Conservation (phyloP, 2,888 invertebrate species). For the Linhomoeus sp. region DNA sequence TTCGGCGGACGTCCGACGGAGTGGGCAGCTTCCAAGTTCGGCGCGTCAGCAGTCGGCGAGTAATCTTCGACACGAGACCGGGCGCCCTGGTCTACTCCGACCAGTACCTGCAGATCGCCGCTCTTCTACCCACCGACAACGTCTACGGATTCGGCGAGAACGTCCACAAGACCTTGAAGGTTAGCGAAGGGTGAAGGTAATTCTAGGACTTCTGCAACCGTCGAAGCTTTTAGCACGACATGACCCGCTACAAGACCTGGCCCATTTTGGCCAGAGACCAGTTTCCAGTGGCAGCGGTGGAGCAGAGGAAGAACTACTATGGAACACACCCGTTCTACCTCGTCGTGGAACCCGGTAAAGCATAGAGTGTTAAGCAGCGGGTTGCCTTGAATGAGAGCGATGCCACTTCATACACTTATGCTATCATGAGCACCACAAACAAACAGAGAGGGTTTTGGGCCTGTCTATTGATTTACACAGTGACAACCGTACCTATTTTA, state of each 20-base stretch:
- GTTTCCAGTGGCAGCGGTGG: conserved; percentile 13
- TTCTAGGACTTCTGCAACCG: background rate
- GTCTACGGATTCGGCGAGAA: conserved; percentile 25
- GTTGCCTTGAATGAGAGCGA: too few relatives aligned
- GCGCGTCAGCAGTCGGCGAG: conserved; percentile 10
- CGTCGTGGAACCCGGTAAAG: conserved; percentile 16
- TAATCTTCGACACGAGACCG: conserved; percentile 18
- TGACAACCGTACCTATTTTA: background rate
- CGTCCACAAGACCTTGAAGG: conserved; percentile 18
- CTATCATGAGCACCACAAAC: background rate
- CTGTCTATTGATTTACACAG: background rate
- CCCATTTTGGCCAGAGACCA: conserved; percentile 20
- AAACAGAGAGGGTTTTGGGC: background rate
- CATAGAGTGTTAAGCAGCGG: too few relatives aligned
- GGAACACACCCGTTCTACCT: conserved; percentile 24
- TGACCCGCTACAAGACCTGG: conserved; percentile 18
- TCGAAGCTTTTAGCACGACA: conserved; percentile 14
- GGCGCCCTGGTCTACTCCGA: conserved; percentile 20
- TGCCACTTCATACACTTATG: conserved; percentile 13
- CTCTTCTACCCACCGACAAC: conserved; percentile 16
- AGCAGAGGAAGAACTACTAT: conserved; percentile 17
- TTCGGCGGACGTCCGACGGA: too few relatives aligned
- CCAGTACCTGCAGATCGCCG: conserved; percentile 21
- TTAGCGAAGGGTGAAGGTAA: background rate
- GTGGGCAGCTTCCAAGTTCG: conserved; percentile 6